A percentile compares a stretch with the other conserved stretches of the same genome.
These are phyloP conservation scores for Charina bottae DNA, from an alignment of 2,113 vertebrate species.

Conservation along the genomic window DNA sequence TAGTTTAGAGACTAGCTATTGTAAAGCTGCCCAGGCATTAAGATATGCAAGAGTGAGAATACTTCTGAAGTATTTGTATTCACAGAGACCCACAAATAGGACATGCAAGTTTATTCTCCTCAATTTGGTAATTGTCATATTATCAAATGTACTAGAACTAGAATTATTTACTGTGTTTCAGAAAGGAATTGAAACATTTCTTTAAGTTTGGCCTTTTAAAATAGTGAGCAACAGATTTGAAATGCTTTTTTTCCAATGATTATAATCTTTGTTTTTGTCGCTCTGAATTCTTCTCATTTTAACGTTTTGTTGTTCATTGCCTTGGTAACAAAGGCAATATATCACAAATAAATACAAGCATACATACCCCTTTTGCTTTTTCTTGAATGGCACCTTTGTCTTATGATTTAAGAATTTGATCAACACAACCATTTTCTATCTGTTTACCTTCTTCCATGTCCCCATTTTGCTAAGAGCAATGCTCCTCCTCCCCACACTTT, in stretches of 20 bases:
- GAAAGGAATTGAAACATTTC: neutral
- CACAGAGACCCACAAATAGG: neutral
- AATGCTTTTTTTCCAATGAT: neutral
- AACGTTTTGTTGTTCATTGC: neutral
- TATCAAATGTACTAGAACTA: neutral
- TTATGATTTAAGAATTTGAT: neutral
- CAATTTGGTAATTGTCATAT: neutral
- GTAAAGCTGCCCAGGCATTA: neutral
- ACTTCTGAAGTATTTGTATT: neutral
- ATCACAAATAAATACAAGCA: neutral
- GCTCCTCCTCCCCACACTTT: neutral
- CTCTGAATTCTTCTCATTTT: neutral
- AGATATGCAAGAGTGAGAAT: neutral
- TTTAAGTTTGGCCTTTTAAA: neutral
- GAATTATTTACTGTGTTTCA: neutral
- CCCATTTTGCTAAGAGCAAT: neutral
- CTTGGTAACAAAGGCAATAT: neutral
- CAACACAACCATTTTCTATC: neutral
- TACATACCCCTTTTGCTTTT: neutral
- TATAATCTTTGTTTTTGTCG: neutral
- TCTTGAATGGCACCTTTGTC: neutral
- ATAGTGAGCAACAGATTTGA: neutral
- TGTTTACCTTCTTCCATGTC: neutral
- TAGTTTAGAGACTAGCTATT: neutral
- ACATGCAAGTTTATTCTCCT: neutral